Conservation (phyloP, 2,888 invertebrate species). For the Thymelicus acteon region DNA sequence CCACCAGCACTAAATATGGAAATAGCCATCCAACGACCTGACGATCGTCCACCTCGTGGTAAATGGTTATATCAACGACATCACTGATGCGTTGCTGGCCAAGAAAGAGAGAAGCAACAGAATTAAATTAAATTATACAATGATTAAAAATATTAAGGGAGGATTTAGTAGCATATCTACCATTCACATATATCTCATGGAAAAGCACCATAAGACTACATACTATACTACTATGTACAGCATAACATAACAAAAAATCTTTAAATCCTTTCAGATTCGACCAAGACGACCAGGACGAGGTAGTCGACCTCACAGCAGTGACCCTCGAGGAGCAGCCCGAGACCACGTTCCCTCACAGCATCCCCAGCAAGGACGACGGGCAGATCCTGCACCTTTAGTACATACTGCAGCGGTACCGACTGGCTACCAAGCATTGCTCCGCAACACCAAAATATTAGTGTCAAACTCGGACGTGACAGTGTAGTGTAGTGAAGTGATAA, state of each 20-base stretch:
- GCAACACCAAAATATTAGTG: slow-evolving; percentile 12
- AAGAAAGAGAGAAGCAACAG: no score
- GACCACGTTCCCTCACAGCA: slow-evolving; percentile 55
- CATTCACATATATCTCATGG: no score
- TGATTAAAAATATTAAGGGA: no score
- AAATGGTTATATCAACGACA: no score
- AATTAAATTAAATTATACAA: no score
- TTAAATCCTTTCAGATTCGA: slow-evolving; percentile 63
- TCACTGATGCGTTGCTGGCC: no score
- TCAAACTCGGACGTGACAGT: slow-evolving; percentile 11
- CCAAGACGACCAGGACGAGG: slow-evolving; percentile 93
- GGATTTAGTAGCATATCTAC: no score
- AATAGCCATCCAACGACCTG: no score
- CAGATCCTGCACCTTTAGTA: slow-evolving; percentile 81
- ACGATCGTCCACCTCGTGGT: no score
- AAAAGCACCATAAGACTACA: no score
- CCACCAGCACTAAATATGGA: no score
- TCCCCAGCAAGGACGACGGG: slow-evolving; percentile 76
- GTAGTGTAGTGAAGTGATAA: slow-evolving; percentile 12
- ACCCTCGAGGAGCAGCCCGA: slow-evolving; percentile 83
- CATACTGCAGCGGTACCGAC: slow-evolving; percentile 55
- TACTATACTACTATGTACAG: no score
- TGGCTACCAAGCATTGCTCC: slow-evolving; percentile 20
- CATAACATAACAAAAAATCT: background rate
- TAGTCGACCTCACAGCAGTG: slow-evolving; percentile 93